Percentiles rank a stretch among this genome's conserved stretches.
Evolutionary conservation across 2,113 vertebrate species (phyloP).

Genomic region (Trogon surrucura): DNA sequence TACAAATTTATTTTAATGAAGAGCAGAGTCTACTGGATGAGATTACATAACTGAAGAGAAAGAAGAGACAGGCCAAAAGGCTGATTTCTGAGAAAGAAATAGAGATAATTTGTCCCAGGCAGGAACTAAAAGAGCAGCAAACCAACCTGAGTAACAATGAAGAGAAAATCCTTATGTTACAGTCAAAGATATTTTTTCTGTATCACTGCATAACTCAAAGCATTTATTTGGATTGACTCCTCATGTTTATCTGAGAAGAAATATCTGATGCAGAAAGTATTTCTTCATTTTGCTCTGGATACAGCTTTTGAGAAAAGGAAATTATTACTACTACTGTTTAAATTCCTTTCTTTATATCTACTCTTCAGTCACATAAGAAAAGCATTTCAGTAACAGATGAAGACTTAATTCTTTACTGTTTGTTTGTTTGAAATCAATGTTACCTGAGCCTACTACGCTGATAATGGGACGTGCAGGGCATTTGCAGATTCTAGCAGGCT

Average conservation of each 20-base stretch:
- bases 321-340: not conserved
- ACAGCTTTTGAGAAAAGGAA: not conserved
- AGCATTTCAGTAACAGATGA: not conserved
- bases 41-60: slow-evolving; percentile 21
- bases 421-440: not conserved
- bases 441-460: not conserved
- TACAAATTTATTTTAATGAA: slow-evolving; percentile 28
- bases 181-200: not conserved
- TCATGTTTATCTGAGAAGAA: not conserved
- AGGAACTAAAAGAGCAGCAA: slow-evolving; percentile 42
- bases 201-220: not conserved
- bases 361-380: not conserved
- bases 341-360: not conserved
- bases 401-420: not conserved
- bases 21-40: slow-evolving; percentile 34
- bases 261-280: not conserved
- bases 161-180: not conserved
- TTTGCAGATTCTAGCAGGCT: not conserved
- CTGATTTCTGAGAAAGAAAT: slow-evolving; percentile 35
- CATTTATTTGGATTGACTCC: not conserved
- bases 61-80: not conserved
- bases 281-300: not conserved
- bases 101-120: not conserved
- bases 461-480: not conserved
- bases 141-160: slow-evolving; percentile 11